These are phyloP conservation scores for Grantiella picta DNA, from an alignment of 2,113 vertebrate genomes.

Conservation along the genomic window DNA sequence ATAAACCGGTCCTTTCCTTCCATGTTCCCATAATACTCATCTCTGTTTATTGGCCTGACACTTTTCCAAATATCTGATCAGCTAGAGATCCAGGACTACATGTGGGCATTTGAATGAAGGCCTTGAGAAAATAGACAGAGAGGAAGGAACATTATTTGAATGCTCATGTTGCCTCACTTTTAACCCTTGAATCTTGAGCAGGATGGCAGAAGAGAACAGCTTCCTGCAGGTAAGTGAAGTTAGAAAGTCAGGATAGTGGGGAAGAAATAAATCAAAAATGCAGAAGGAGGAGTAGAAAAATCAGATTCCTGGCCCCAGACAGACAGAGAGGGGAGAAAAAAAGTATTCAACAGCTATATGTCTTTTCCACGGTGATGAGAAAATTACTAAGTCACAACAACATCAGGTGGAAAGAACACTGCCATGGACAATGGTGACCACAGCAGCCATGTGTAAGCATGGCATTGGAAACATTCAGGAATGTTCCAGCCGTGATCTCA, in stretches of 20 bases:
- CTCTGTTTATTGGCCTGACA: not conserved
- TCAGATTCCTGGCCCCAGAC: not conserved
- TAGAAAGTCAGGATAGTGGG: not conserved
- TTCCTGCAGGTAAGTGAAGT: not conserved
- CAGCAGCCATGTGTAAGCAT: not conserved
- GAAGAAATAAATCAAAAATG: not conserved
- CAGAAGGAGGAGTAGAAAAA: not conserved
- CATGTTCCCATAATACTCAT: not conserved
- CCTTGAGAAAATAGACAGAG: not conserved
- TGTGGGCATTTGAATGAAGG: not conserved
- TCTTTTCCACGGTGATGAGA: not conserved
- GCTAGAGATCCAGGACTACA: not conserved
- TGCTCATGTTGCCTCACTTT: not conserved
- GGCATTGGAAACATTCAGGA: not conserved
- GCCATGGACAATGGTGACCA: not conserved
- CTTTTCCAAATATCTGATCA: not conserved
- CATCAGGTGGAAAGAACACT: not conserved
- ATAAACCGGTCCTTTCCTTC: not conserved
- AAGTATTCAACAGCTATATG: not conserved
- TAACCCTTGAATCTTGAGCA: not conserved
- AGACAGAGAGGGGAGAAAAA: accelerated
- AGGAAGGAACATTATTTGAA: not conserved
- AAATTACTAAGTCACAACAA: not conserved
- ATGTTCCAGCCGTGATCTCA: not conserved
- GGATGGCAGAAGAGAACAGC: not conserved